Base-by-base conservation (phyloP, 2,113 vertebrate genomes). In the Bubalus kerabau region DNA sequence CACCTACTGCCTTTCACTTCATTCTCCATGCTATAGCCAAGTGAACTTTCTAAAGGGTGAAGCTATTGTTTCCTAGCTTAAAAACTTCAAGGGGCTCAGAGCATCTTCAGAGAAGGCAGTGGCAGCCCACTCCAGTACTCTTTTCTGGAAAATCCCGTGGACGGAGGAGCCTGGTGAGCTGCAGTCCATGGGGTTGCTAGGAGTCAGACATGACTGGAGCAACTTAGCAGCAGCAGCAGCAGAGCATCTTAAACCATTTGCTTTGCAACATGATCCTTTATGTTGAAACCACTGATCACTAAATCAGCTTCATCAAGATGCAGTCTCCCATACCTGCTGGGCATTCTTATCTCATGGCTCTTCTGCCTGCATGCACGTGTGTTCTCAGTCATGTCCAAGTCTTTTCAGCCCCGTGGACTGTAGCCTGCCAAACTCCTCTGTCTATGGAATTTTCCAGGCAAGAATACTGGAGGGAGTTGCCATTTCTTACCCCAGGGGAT, bases 101-200 rank as follows among this genome's bases (percentile, higher is more conserved):
- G 15, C 2, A 52, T 54, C 16, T 52, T 57, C 0, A 0, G 60
- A 62, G 12, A 30, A 62, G 60, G 60, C 13, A 62, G 28, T 62
- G 28, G 28, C 60, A 62, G 2, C 28, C 13, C 59, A 30, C 59
- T 30, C 28, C 59, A 62, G 28, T 3, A 2, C 15, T 62, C 59
- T 30, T 62, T 6, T 28, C 59, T 62, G 59, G 59, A 62, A 28
- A 62, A 62, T 62, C 13, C 28, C 59, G 30, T 6, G 28, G 28
- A 62, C 0, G 1, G 1, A 0, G 13, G 28, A 62, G 59, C 28
- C 28, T 30, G 28, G 59, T 62, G 59, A 28, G 6, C 60, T 62
- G 60, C 60, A 1, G 0, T 62, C 60, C 32, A 0, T 62, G 60
- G 12, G 60, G 6, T 7, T 0, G 0, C 60, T 30, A 6, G 30